Conservation (phyloP, 2,797 vertebrate species). For the Ibycter americanus region DNA sequence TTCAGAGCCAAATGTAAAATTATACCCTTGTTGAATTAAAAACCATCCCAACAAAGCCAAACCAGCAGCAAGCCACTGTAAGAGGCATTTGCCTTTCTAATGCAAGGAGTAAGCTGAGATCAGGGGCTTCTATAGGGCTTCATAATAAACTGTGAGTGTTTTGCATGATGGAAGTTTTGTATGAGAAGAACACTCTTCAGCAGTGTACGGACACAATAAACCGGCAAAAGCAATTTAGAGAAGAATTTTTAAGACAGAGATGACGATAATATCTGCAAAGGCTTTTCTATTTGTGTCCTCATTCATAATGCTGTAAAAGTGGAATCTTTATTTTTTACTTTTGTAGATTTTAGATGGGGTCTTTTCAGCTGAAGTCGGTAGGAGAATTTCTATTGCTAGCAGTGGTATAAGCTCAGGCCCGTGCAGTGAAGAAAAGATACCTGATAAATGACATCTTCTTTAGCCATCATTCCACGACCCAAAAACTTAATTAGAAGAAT, state of each 20-base stretch:
- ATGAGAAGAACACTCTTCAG: background rate
- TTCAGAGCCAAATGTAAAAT: background rate
- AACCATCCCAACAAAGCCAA: background rate
- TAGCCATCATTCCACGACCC: background rate
- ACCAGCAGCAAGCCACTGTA: background rate
- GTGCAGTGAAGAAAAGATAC: background rate
- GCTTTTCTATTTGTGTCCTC: background rate
- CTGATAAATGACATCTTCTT: background rate
- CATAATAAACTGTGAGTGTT: background rate
- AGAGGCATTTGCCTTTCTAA: background rate
- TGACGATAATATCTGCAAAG: background rate
- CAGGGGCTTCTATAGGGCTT: background rate
- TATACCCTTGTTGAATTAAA: background rate
- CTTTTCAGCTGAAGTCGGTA: background rate
- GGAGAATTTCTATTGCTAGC: background rate
- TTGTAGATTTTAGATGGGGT: rapidly evolving
- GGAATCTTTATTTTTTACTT: background rate
- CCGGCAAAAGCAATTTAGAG: background rate
- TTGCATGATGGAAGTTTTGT: background rate
- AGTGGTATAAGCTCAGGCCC: background rate
- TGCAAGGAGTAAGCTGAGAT: background rate
- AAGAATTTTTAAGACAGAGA: background rate
- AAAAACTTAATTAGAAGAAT: background rate
- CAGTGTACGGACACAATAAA: background rate
- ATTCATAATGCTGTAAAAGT: background rate